These are phyloP conservation scores for Salticus scenicus DNA, from an alignment of 2,888 invertebrate genomes.

Conservation along the genomic window DNA sequence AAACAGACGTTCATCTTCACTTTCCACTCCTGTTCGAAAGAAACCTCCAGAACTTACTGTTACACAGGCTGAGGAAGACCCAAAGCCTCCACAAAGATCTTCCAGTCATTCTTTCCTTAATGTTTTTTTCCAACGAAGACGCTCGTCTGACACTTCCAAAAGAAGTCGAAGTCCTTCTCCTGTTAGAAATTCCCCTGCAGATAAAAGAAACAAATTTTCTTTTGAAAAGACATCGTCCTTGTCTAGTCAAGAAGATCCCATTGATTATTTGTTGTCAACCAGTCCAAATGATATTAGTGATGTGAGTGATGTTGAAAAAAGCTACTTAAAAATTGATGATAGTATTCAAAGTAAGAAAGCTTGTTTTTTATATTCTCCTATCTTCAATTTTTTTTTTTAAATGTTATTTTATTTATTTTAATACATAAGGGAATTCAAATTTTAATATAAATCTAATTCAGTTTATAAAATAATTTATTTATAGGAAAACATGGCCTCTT, in stretches of 20 bases:
- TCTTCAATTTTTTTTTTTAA: no score
- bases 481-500: no score
- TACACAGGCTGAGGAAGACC: slow-evolving; percentile 62
- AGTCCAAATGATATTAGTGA: slow-evolving; percentile 33
- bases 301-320: slow-evolving; percentile 39
- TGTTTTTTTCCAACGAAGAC: slow-evolving; percentile 41
- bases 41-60: slow-evolving; percentile 57
- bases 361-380: not conserved
- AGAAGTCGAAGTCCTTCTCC: slow-evolving; percentile 60
- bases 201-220: slow-evolving; percentile 25
- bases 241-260: slow-evolving; percentile 57
- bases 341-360: slow-evolving; percentile 31
- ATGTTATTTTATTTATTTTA: no score
- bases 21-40: slow-evolving; percentile 52
- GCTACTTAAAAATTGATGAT: slow-evolving; percentile 41
- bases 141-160: slow-evolving; percentile 55
- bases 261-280: not conserved
- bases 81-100: slow-evolving; percentile 38
- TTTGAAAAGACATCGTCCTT: slow-evolving; percentile 43
- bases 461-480: no score
- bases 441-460: no score
- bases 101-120: slow-evolving; percentile 58
- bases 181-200: slow-evolving; percentile 13
- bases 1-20: slow-evolving; percentile 54
- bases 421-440: no score